A percentile compares a stretch with the other conserved stretches of the same genome.
Evolutionary conservation across 2,113 vertebrate species (phyloP).

Genomic region (Pampusana beccarii): DNA sequence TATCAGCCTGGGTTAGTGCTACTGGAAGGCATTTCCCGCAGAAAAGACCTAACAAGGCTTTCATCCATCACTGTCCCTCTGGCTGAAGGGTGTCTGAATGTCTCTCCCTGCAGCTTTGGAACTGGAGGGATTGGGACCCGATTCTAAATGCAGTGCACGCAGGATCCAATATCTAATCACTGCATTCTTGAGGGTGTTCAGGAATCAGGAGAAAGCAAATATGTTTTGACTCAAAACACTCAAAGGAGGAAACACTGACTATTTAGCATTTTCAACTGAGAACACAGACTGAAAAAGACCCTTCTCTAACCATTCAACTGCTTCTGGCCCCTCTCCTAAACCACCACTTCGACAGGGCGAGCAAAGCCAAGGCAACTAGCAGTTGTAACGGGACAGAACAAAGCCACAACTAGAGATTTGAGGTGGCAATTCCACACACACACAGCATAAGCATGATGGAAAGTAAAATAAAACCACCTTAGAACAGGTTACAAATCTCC

Average conservation of each 20-base stretch:
- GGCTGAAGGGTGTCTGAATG: background rate
- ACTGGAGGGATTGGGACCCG: background rate
- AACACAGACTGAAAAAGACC: background rate
- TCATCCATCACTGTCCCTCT: background rate
- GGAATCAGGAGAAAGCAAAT: background rate
- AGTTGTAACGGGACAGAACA: background rate
- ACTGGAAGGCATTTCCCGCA: background rate
- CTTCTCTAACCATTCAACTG: background rate
- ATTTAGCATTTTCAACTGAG: background rate
- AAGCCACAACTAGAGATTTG: background rate
- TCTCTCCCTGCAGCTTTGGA: background rate
- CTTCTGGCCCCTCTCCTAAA: background rate
- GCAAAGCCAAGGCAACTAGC: background rate
- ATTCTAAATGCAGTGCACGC: rapidly evolving
- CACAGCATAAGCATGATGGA: background rate
- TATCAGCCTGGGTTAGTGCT: background rate
- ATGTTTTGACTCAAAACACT: background rate
- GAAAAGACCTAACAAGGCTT: background rate
- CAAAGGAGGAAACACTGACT: background rate
- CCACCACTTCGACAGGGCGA: background rate
- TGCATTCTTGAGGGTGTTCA: background rate
- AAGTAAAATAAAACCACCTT: background rate
- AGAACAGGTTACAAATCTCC: background rate
- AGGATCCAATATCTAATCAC: background rate
- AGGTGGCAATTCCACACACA: background rate